These are phyloP conservation scores for Rana temporaria DNA, from an alignment of 2,113 vertebrate species.

Conservation along the genomic window DNA sequence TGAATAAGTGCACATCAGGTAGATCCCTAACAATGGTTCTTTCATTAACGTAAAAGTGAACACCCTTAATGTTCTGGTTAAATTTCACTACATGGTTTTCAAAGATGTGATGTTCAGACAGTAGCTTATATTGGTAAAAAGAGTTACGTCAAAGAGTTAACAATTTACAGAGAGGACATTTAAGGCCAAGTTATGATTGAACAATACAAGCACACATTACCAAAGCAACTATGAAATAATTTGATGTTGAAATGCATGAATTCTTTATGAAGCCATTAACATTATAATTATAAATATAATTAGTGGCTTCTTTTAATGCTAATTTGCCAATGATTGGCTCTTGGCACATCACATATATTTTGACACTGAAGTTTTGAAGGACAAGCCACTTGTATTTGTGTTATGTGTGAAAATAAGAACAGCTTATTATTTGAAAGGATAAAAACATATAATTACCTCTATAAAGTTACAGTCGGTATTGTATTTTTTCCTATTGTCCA, in stretches of 20 bases:
- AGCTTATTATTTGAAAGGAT: background rate
- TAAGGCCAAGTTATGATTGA: background rate
- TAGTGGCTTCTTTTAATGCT: background rate
- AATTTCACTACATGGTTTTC: background rate
- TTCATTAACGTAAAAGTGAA: too few species aligned
- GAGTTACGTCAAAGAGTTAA: background rate
- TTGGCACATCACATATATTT: background rate
- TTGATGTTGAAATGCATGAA: conserved; percentile 10
- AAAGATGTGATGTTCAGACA: background rate
- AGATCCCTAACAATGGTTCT: too few species aligned
- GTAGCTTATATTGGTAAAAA: background rate
- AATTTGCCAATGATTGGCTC: background rate
- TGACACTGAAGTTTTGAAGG: background rate
- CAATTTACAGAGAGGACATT: background rate
- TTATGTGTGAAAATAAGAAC: conserved; percentile 14
- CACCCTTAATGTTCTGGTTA: background rate
- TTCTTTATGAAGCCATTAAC: conserved; percentile 1
- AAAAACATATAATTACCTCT: background rate
- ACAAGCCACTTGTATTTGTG: conserved; percentile 18
- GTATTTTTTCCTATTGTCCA: background rate
- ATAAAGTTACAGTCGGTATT: background rate
- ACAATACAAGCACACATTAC: conserved; percentile 32
- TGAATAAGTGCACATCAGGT: too few species aligned
- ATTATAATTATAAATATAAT: conserved; percentile 24
- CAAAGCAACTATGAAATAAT: conserved; percentile 2